Conservation (phyloP, 1,140 invertebrate species). For the Phymorhynchus buccinoides region DNA sequence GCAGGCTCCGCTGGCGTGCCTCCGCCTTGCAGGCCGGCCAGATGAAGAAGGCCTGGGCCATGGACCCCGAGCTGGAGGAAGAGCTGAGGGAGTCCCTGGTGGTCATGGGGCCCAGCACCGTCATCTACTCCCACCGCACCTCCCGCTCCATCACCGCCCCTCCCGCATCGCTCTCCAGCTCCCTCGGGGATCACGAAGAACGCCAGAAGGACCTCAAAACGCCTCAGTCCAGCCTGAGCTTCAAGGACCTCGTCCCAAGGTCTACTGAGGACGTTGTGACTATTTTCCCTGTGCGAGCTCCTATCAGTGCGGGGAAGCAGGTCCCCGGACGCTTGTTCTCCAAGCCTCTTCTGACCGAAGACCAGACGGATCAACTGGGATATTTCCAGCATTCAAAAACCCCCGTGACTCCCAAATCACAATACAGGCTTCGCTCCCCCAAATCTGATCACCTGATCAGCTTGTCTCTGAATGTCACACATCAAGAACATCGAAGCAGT, state of each 20-base stretch:
- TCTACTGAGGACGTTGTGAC: conserved; percentile 10
- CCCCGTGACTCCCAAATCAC: background rate
- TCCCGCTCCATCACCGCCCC: background rate
- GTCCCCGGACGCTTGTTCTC: conserved; percentile 39
- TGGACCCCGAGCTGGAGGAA: conserved; percentile 32
- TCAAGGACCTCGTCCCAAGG: background rate
- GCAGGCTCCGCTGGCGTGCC: conserved; percentile 9
- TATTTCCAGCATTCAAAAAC: background rate
- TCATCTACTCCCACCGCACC: background rate
- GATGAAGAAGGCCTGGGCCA: conserved; percentile 25
- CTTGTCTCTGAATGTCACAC: conserved; percentile 9
- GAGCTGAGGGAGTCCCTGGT: conserved; percentile 26
- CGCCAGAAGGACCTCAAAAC: conserved; percentile 1
- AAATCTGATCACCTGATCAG: background rate
- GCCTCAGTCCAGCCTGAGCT: conserved; percentile 13
- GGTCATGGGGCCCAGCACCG: conserved; percentile 13
- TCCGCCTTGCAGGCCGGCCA: conserved; percentile 32
- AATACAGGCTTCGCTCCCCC: background rate
- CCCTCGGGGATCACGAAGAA: background rate
- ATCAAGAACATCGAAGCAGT: background rate
- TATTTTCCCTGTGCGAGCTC: conserved; percentile 28
- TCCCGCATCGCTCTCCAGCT: background rate
- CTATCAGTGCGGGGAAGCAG: conserved; percentile 26
- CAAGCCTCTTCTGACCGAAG: conserved; percentile 32
- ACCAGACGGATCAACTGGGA: conserved; percentile 4